Evolutionary conservation across 92 coral and sea anemone species (phyloP).

Genomic region (Epizoanthus scotinus): DNA sequence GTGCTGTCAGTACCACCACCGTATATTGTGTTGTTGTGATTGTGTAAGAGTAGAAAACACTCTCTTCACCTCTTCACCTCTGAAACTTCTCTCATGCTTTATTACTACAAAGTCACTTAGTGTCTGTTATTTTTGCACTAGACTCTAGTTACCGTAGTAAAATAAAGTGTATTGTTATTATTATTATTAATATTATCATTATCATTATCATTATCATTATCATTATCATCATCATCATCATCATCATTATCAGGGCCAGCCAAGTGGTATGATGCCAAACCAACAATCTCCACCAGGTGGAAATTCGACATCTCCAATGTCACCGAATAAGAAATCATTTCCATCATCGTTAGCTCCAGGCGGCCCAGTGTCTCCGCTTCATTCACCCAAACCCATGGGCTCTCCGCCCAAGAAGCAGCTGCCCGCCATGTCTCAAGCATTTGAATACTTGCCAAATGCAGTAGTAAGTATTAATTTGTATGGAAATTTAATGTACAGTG

Average conservation of each 20-base stretch:
- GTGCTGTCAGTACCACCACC: too few species aligned
- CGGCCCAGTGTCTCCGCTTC: slow-evolving; percentile 86
- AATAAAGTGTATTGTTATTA: too few species aligned
- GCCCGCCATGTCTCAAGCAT: slow-evolving; percentile 66
- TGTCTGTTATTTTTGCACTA: too few species aligned
- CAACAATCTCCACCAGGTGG: slow-evolving; percentile 52
- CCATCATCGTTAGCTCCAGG: slow-evolving; percentile 84
- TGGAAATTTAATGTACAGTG: too few species aligned
- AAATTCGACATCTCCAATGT: slow-evolving; percentile 58
- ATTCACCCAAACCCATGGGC: slow-evolving; percentile 78
- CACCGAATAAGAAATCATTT: slow-evolving; percentile 84
- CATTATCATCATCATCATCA: too few species aligned
- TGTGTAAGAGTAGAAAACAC: too few species aligned
- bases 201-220: too few species aligned
- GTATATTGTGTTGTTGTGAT: too few species aligned
- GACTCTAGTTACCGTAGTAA: too few species aligned
- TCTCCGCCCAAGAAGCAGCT: slow-evolving; percentile 64
- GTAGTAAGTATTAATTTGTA: slow-evolving; percentile 58
- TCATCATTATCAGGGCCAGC: slow-evolving; percentile 43
- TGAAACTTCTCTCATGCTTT: too few species aligned
- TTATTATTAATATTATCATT: not conserved
- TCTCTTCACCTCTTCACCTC: too few species aligned
- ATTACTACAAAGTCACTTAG: too few species aligned
- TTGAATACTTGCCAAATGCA: slow-evolving; percentile 92
- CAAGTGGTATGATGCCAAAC: slow-evolving; percentile 49